These are phyloP conservation scores for Epinephelus cyanopodus DNA, from an alignment of 2,113 vertebrate species.

Conservation along the genomic window DNA sequence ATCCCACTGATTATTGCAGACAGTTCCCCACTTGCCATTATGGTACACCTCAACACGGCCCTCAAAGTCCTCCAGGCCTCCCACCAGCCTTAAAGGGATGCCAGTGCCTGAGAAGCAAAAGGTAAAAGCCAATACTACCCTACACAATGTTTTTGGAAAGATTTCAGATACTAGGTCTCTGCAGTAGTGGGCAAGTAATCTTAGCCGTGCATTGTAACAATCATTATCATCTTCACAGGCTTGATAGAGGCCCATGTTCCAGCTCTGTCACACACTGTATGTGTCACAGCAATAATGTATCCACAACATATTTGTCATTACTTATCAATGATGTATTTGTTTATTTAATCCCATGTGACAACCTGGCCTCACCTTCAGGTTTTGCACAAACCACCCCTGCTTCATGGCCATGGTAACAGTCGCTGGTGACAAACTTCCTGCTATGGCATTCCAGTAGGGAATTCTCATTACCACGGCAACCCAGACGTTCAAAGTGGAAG, in stretches of 20 bases:
- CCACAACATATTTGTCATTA: not conserved
- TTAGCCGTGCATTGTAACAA: too few species aligned
- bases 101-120: constrained; percentile 79
- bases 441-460: constrained; percentile 85
- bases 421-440: constrained; percentile 75
- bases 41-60: constrained; percentile 90
- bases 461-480: constrained; percentile 89
- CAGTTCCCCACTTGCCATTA: constrained; percentile 87
- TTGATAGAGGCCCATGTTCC: too few species aligned
- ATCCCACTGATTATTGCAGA: constrained; percentile 90
- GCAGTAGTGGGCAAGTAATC: too few species aligned
- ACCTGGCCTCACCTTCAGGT: constrained; percentile 85
- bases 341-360: not conserved
- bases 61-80: constrained; percentile 88
- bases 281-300: too few species aligned
- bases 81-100: constrained; percentile 87
- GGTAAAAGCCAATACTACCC: not conserved
- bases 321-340: not conserved
- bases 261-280: too few species aligned
- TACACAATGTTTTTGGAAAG: not conserved
- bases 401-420: constrained; percentile 86
- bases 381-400: constrained; percentile 84
- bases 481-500: constrained; percentile 87
- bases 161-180: not conserved
- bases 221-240: too few species aligned